phyloP scores from a whole-genome alignment of 2,888 invertebrate species.

The Hemithea aestivaria region DNA sequence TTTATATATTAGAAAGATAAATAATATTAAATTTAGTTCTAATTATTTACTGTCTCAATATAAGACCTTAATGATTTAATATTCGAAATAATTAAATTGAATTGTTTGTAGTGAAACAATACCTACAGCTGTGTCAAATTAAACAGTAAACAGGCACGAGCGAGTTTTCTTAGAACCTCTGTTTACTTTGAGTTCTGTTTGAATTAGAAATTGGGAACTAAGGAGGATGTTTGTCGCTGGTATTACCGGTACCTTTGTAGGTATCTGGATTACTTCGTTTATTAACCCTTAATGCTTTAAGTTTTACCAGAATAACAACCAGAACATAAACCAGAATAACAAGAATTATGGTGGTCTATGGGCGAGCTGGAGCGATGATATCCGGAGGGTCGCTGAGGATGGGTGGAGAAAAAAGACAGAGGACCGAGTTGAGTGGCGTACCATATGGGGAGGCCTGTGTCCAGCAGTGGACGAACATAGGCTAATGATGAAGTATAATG shows the following conservation, averaged over 20 bases:
- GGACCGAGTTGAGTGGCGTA: too few species aligned
- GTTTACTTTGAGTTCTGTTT: conserved; percentile 20
- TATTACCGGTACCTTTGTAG: conserved; percentile 16
- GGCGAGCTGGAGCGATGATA: too few species aligned
- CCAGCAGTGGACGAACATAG: too few species aligned
- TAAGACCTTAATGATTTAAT: not conserved
- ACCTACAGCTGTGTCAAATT: conserved; percentile 15
- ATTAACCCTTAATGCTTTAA: conserved; percentile 12
- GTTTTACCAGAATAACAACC: conserved; percentile 11
- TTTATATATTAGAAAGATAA: too few species aligned
- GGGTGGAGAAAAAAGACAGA: too few species aligned
- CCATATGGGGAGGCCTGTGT: too few species aligned
- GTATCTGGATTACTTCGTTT: conserved; percentile 17
- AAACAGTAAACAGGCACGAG: conserved; percentile 18
- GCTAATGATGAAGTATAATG: too few species aligned
- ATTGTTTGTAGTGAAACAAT: conserved; percentile 14
- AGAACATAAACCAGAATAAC: too few species aligned
- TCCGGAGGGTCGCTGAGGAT: too few species aligned
- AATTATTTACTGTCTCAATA: too few species aligned
- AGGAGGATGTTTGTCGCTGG: conserved; percentile 17
- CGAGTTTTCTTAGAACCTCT: conserved; percentile 5
- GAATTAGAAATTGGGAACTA: conserved; percentile 23
- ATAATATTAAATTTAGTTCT: too few species aligned
- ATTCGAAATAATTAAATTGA: conserved; percentile 7
- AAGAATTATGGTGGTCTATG: too few species aligned